Conservation (phyloP, 2,113 vertebrate genomes). For the Cariama cristata region DNA sequence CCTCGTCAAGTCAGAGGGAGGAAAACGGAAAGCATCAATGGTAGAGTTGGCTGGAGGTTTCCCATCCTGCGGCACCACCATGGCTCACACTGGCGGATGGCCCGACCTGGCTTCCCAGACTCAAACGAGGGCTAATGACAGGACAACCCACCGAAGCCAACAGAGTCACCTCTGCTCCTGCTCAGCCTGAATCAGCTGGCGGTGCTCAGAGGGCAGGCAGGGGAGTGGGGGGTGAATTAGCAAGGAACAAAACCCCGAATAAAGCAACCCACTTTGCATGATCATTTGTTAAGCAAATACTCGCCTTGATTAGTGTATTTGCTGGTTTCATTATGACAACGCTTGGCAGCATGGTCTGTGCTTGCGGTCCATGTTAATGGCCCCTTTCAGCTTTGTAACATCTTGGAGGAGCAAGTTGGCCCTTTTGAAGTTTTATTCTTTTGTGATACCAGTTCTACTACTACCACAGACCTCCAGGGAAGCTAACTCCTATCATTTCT, state of each 20-base stretch:
- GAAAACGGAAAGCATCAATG: not conserved
- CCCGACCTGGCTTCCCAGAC: not conserved
- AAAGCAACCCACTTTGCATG: not conserved
- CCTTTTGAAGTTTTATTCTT: not conserved
- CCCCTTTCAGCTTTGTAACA: not conserved
- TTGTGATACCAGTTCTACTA: not conserved
- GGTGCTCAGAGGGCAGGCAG: not conserved
- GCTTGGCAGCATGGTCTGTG: not conserved
- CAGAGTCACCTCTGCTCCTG: not conserved
- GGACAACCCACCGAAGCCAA: not conserved
- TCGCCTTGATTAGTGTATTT: not conserved
- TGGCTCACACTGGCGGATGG: rapidly evolving
- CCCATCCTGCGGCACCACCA: not conserved
- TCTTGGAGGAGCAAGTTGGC: not conserved
- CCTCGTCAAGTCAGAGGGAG: not conserved
- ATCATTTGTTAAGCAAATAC: conserved; percentile 38
- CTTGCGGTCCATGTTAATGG: not conserved
- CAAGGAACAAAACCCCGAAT: not conserved
- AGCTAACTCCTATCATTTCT: not conserved
- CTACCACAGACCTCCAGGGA: not conserved
- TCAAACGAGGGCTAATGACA: not conserved
- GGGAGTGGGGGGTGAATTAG: not conserved
- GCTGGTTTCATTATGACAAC: not conserved
- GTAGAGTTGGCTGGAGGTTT: not conserved
- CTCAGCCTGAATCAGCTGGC: not conserved